Percentiles rank a stretch among this genome's conserved stretches.
Evolutionary conservation across 2,113 vertebrate genomes (phyloP).

Genomic region (Craseonycteris thonglongyai): DNA sequence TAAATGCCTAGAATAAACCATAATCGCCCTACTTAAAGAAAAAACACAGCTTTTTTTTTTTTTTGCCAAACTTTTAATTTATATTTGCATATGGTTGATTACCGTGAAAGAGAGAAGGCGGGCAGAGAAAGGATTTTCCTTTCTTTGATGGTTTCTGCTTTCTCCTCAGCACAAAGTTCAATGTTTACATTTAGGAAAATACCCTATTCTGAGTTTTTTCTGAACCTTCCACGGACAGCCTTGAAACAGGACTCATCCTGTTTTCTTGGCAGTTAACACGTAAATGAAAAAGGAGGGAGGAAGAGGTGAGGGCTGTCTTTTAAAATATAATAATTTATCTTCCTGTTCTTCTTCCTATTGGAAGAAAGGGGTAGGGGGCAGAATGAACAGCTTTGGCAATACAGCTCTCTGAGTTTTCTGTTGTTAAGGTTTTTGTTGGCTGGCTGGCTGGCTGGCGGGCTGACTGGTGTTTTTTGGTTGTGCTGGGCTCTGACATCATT

Average conservation of each 20-base stretch:
- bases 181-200: conserved; percentile 37
- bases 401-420: background rate
- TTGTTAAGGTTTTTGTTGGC: conserved; percentile 59
- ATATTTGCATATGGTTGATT: conserved; percentile 45
- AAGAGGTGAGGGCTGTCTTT: background rate
- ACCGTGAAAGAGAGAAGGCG: background rate
- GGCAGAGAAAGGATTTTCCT: conserved; percentile 13
- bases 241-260: background rate
- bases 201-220: background rate
- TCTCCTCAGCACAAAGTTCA: conserved; percentile 3
- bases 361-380: conserved; percentile 27
- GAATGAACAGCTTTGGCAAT: conserved; percentile 10
- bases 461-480: conserved; percentile 74
- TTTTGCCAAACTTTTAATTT: background rate
- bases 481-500: conserved; percentile 76
- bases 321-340: conserved; percentile 17
- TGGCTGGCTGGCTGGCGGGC: conserved; percentile 64
- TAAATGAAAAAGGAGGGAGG: background rate
- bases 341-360: conserved; percentile 31
- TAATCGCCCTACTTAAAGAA: background rate
- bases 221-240: conserved; percentile 4
- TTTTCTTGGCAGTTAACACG: conserved; percentile 3
- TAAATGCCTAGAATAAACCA: conserved; percentile 39
- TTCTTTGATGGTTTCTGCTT: background rate
- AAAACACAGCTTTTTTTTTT: background rate